Evolutionary conservation across 2,888 invertebrate genomes (phyloP), one percentile per base, ranked within the genome.

Genomic region (Plagodis dolabraria): DNA sequence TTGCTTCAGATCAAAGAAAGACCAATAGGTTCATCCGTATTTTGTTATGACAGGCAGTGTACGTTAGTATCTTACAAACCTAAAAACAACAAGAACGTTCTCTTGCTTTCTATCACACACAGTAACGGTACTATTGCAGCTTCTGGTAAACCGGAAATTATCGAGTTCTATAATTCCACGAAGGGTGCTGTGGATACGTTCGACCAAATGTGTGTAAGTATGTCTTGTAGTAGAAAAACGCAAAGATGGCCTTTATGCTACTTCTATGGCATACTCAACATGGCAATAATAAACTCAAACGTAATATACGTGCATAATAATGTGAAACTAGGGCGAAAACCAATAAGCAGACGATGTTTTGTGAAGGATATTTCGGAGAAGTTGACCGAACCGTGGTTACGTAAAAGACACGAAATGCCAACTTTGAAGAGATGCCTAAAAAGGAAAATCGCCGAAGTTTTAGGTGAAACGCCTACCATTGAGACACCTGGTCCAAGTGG

Each of bases 11-110:
- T 43, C 22, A 22, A 22, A 22, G 22, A 22, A 22, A 22, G 22
- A 22, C 22, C 22, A 22, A 22, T 22, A 22, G 55, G 60, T 40
- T 52, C 47, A 33, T 58, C 64, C 35, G 57, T 67, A 47, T 64
- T 67, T 45, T 64, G 63, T 56, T 67, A 55, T 47, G 61, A 67
- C 34, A 57, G 63, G 6, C 48, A 52, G 44, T 49, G 62, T 2
- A 68, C 68, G 22, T 53, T 68, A 5, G 53, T 69, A 9, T 66
- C 66, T 6, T 69, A 57, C 53, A 65, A 67, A 57, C 65, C 65
- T 40, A 69, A 69, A 52, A 57, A 61, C 22, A 51, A 54, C 8
- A 62, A 67, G 49, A 54, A 61, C 35, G 59, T 66, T 57, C 38
- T 57, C 33, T 35, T 65, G 35, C 55, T 65, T 8, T 65, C 63